Conservation (phyloP, 2,888 invertebrate genomes). For the Theristus sp. region DNA sequence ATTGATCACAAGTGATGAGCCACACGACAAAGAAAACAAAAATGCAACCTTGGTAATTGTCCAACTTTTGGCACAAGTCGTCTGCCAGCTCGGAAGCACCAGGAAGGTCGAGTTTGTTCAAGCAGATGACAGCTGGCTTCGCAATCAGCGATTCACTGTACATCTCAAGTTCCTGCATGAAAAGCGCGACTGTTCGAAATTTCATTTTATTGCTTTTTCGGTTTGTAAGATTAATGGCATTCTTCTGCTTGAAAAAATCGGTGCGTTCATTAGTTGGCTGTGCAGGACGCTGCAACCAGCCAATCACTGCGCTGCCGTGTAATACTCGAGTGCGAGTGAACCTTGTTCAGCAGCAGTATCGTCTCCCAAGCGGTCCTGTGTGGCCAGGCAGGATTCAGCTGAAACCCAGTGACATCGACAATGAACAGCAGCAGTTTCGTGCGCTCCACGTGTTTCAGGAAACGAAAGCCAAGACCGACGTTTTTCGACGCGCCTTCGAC, state of each 20-base stretch:
- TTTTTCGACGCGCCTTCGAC: slow-evolving; percentile 86
- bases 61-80: too few species aligned
- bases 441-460: slow-evolving; percentile 77
- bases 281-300: too few species aligned
- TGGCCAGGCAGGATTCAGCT: slow-evolving; percentile 48
- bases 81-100: slow-evolving; percentile 41
- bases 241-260: too few species aligned
- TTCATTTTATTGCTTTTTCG: too few species aligned
- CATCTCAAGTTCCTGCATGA: slow-evolving; percentile 57
- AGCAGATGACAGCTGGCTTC: slow-evolving; percentile 58
- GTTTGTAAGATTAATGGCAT: too few species aligned
- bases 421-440: slow-evolving; percentile 69
- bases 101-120: slow-evolving; percentile 75
- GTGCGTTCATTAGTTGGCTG: too few species aligned
- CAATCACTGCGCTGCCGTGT: too few species aligned
- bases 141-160: slow-evolving; percentile 62
- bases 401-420: slow-evolving; percentile 76
- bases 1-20: too few species aligned
- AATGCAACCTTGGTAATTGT: too few species aligned
- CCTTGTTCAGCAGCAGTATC: slow-evolving; percentile 52
- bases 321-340: too few species aligned
- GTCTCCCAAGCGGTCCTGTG: slow-evolving; percentile 62
- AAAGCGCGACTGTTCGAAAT: too few species aligned
- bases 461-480: slow-evolving; percentile 48
- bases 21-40: too few species aligned